These are phyloP conservation scores for Cotesia glomerata DNA, from an alignment of 1,140 invertebrate genomes.

Conservation along the genomic window DNA sequence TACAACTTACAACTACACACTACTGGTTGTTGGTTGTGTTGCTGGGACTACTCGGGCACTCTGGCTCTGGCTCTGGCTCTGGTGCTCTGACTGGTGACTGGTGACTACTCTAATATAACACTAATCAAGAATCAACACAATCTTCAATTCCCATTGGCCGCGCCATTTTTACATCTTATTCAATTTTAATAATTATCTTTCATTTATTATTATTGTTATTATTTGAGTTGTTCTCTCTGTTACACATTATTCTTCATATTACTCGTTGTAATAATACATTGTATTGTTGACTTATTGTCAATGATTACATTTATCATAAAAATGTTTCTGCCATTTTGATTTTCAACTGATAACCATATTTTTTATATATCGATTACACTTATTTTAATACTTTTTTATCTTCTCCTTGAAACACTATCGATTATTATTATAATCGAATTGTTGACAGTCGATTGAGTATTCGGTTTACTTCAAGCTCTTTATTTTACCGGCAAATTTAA, in stretches of 20 bases:
- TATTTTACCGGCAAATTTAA: background rate
- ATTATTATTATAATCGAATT: no score
- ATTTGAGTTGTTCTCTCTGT: background rate
- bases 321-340: conserved; percentile 3
- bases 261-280: background rate
- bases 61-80: no score
- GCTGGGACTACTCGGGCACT: no score
- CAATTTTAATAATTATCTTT: conserved; percentile 5
- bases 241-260: background rate
- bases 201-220: background rate
- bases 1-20: no score
- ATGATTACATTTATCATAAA: background rate
- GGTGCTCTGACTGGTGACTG: no score
- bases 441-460: no score
- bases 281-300: background rate
- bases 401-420: no score
- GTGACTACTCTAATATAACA: no score
- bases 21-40: no score
- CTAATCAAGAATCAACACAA: background rate
- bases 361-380: background rate
- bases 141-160: conserved; percentile 16
- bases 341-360: background rate
- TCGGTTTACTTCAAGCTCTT: no score
- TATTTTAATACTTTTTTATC: background rate
- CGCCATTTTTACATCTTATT: conserved; percentile 25